Evolutionary conservation across 2,888 invertebrate species (phyloP).

Genomic region (Drosophila fulvimacula): DNA sequence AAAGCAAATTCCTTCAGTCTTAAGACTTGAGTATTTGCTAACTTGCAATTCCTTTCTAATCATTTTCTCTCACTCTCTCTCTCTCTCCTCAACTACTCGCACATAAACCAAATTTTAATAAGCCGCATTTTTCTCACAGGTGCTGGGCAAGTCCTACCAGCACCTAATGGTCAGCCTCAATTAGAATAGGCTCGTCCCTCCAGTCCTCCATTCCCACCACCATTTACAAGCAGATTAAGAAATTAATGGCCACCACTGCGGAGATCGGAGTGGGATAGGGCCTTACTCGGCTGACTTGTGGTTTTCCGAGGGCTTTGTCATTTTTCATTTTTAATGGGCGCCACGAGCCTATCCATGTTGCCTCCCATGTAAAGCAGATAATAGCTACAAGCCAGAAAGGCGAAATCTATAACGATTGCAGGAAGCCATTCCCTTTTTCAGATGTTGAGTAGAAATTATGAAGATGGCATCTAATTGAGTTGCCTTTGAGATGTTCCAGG

Average conservation of each 20-base stretch:
- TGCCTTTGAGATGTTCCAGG: constrained; percentile 10
- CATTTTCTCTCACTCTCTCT: background rate
- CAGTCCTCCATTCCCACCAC: too few relatives aligned
- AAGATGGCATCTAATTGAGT: constrained; percentile 31
- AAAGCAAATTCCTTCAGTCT: background rate
- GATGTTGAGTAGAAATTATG: constrained; percentile 5
- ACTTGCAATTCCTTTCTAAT: constrained; percentile 5
- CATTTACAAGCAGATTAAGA: constrained; percentile 45
- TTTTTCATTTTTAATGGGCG: constrained; percentile 42
- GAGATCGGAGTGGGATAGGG: background rate
- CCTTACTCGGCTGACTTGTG: constrained; percentile 30
- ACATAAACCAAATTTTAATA: constrained; percentile 1
- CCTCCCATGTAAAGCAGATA: constrained; percentile 17
- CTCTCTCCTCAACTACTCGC: background rate
- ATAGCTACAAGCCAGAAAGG: background rate
- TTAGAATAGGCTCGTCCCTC: constrained; percentile 14
- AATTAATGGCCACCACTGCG: constrained; percentile 33
- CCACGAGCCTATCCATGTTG: background rate
- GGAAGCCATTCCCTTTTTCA: constrained; percentile 4
- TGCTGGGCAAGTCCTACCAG: constrained; percentile 38
- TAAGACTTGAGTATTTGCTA: constrained; percentile 14
- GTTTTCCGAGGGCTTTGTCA: constrained; percentile 22
- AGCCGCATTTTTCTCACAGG: constrained; percentile 21
- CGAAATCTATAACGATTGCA: background rate
- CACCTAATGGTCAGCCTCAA: constrained; percentile 27